phyloP scores from a whole-genome alignment of 2,113 vertebrate species.

The Alaudala cheleensis region DNA sequence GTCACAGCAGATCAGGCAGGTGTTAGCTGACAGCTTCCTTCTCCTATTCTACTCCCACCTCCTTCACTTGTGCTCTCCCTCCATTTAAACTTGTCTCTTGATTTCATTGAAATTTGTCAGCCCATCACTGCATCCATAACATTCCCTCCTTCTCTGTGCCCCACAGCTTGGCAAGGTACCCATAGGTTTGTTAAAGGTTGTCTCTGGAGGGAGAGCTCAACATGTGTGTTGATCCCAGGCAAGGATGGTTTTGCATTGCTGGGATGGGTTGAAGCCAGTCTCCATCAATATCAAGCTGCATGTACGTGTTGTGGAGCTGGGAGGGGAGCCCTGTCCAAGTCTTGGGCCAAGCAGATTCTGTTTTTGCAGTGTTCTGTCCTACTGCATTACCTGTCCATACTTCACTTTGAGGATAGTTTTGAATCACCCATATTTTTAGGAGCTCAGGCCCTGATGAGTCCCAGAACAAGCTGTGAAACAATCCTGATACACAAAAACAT shows the following conservation, averaged over 20 bases:
- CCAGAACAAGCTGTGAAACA: background rate
- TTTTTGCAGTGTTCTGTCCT: background rate
- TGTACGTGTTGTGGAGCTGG: rapidly evolving
- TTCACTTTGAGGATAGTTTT: background rate
- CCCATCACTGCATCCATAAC: background rate
- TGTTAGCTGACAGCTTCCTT: constrained; percentile 1
- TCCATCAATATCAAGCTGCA: background rate
- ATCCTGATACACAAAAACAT: background rate
- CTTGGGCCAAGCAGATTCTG: background rate
- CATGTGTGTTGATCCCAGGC: background rate
- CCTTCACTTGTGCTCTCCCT: background rate
- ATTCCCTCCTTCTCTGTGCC: background rate
- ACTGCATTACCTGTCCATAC: background rate
- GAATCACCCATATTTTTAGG: background rate
- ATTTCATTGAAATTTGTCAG: background rate
- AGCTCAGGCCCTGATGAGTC: background rate
- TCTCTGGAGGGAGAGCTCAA: background rate
- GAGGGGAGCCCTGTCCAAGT: background rate
- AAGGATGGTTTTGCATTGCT: background rate
- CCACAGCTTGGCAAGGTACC: background rate
- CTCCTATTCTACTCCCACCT: constrained; percentile 15
- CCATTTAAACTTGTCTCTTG: background rate
- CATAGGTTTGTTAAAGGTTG: background rate
- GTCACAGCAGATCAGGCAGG: background rate
- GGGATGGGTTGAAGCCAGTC: background rate